These are phyloP conservation scores for Ascaphus truei DNA, from an alignment of 2,113 vertebrate genomes.

Conservation along the genomic window DNA sequence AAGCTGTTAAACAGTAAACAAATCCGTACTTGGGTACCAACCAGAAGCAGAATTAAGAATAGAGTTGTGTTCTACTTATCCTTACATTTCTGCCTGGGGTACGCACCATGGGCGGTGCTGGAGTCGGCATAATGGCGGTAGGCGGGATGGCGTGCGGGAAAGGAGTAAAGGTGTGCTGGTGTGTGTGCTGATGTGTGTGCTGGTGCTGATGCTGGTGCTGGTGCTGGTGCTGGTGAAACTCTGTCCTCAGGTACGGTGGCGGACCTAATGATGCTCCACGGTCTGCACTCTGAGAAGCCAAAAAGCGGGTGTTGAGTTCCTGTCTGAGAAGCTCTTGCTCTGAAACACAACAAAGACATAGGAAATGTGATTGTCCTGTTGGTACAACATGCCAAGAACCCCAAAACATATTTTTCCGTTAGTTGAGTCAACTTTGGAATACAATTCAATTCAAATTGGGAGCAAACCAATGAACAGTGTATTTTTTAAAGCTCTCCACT, in stretches of 20 bases:
- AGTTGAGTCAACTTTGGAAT: too few relatives aligned
- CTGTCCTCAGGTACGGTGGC: slow-evolving; percentile 92
- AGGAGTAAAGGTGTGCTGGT: slow-evolving; percentile 98
- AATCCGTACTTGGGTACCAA: not conserved
- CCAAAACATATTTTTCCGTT: too few relatives aligned
- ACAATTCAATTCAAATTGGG: too few relatives aligned
- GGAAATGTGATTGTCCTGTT: too few relatives aligned
- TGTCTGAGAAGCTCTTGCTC: slow-evolving; percentile 96
- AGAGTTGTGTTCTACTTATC: slow-evolving; percentile 82
- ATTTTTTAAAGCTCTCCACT: too few relatives aligned
- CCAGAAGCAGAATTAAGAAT: slow-evolving; percentile 37
- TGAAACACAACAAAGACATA: slow-evolving; percentile 54
- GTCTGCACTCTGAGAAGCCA: slow-evolving; percentile 94
- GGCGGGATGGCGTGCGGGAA: slow-evolving; percentile 92
- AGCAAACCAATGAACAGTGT: too few relatives aligned
- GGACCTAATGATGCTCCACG: slow-evolving; percentile 92
- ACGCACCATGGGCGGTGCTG: slow-evolving; percentile 98
- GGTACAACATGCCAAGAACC: too few relatives aligned
- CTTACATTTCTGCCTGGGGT: slow-evolving; percentile 97
- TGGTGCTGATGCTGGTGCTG: slow-evolving; percentile 90
- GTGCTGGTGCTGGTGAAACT: slow-evolving; percentile 97
- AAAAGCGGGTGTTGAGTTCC: slow-evolving; percentile 93
- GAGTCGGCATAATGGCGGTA: slow-evolving; percentile 92
- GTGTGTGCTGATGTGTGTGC: slow-evolving; percentile 96
- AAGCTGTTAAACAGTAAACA: not conserved